A percentile compares a stretch with the other conserved stretches of the same genome.
phyloP scores from a whole-genome alignment of 2,888 invertebrate genomes.

The Oxyscelio sp. region DNA sequence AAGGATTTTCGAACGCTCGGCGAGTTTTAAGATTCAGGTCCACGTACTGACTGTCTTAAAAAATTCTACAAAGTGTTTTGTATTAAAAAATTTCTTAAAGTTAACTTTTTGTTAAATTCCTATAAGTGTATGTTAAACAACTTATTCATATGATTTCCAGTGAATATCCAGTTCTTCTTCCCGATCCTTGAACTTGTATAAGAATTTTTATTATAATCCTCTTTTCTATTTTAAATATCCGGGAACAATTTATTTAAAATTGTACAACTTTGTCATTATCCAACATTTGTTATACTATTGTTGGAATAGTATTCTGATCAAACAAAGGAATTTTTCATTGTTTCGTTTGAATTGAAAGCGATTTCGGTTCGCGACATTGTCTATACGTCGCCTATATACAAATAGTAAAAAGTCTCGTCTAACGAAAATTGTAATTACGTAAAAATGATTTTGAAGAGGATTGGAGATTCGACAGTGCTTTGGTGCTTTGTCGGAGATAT shows the following conservation, averaged over 20 bases:
- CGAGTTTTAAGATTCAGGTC: no score
- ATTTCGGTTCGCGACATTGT: not conserved
- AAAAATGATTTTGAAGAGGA: conserved; percentile 1
- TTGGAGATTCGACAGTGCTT: not conserved
- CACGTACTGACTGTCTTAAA: no score
- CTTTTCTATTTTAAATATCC: not conserved
- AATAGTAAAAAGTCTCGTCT: conserved; percentile 23
- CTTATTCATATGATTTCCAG: no score
- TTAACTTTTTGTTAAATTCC: no score
- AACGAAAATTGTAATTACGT: not conserved
- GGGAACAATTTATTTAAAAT: not conserved
- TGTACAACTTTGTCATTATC: not conserved
- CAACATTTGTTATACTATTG: not conserved
- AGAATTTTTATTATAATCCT: not conserved
- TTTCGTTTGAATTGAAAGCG: not conserved
- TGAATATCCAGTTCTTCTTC: no score
- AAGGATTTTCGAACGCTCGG: no score
- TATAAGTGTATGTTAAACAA: no score
- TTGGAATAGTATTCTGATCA: not conserved
- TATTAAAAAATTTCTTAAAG: no score
- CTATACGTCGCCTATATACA: conserved; percentile 11
- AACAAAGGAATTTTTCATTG: not conserved
- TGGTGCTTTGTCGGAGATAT: conserved; percentile 37
- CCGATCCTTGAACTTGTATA: no score
- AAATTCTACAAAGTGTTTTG: no score